phyloP scores from a whole-genome alignment of 2,113 vertebrate genomes.

The Epinephelus fuscoguttatus region DNA sequence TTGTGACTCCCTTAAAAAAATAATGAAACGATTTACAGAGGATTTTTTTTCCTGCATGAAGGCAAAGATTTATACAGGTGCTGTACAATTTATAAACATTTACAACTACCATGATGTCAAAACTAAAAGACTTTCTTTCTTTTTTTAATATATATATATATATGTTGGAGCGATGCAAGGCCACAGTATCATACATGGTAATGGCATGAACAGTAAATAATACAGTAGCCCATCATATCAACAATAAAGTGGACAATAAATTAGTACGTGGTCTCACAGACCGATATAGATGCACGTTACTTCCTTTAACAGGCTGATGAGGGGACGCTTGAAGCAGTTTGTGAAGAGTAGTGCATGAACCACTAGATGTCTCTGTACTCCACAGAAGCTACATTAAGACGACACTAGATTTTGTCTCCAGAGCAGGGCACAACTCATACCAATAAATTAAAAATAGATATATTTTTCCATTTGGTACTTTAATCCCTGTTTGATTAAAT shows the following conservation, averaged over 20 bases:
- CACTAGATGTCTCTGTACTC: constrained; percentile 76
- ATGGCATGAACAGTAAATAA: constrained; percentile 60
- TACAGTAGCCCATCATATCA: constrained; percentile 63
- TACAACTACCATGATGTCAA: constrained; percentile 91
- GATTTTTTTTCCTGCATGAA: constrained; percentile 88
- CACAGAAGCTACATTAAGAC: constrained; percentile 51
- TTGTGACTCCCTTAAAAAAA: constrained; percentile 98
- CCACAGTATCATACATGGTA: constrained; percentile 85
- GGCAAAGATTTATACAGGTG: constrained; percentile 96
- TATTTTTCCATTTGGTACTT: background rate
- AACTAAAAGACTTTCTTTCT: constrained; percentile 70
- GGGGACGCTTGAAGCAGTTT: constrained; percentile 1
- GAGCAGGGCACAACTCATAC: constrained; percentile 34
- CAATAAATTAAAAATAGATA: constrained; percentile 22
- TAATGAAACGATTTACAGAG: constrained; percentile 98
- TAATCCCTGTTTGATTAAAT: constrained; percentile 19
- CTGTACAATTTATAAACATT: constrained; percentile 99
- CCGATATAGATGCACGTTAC: constrained; percentile 28
- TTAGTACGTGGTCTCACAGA: constrained; percentile 58
- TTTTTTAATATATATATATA: constrained; percentile 27
- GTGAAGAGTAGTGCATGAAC: constrained; percentile 22
- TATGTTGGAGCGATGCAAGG: constrained; percentile 91
- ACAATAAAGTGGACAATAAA: constrained; percentile 64
- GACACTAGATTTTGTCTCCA: constrained; percentile 32
- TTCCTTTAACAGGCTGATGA: constrained; percentile 38